Evolutionary conservation across 2,888 invertebrate genomes (phyloP).

Genomic region (Liopterus haemorrhoidalis): DNA sequence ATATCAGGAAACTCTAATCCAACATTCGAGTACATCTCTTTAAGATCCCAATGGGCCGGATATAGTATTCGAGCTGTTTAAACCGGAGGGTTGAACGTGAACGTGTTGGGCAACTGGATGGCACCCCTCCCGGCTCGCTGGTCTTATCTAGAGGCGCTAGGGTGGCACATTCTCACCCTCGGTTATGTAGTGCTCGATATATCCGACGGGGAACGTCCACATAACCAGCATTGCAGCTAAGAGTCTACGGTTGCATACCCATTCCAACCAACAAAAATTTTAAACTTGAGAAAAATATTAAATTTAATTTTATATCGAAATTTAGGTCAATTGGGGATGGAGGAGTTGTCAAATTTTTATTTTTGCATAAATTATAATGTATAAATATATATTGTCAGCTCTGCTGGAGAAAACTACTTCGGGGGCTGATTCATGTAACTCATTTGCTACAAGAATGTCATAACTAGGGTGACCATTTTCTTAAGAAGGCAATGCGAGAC

Average conservation of each 20-base stretch:
- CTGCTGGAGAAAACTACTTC: too few relatives aligned
- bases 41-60: conserved; percentile 6
- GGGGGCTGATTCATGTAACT: too few relatives aligned
- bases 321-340: too few relatives aligned
- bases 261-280: too few relatives aligned
- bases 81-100: conserved; percentile 1
- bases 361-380: too few relatives aligned
- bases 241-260: not conserved
- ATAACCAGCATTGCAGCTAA: not conserved
- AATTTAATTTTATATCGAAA: too few relatives aligned
- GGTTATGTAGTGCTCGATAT: conserved; percentile 11
- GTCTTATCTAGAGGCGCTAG: conserved; percentile 10
- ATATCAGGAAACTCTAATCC: not conserved
- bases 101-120: conserved; percentile 2
- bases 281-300: too few relatives aligned
- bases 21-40: conserved; percentile 18
- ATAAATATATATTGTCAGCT: too few relatives aligned
- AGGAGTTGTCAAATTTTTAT: too few relatives aligned
- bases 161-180: not conserved
- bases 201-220: not conserved
- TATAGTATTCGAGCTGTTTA: not conserved
- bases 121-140: conserved; percentile 2
- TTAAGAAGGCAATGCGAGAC: too few relatives aligned
- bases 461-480: too few relatives aligned
- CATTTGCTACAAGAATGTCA: too few relatives aligned